Conservation (phyloP, 2,888 invertebrate genomes). For the Clistopyga incitator region DNA sequence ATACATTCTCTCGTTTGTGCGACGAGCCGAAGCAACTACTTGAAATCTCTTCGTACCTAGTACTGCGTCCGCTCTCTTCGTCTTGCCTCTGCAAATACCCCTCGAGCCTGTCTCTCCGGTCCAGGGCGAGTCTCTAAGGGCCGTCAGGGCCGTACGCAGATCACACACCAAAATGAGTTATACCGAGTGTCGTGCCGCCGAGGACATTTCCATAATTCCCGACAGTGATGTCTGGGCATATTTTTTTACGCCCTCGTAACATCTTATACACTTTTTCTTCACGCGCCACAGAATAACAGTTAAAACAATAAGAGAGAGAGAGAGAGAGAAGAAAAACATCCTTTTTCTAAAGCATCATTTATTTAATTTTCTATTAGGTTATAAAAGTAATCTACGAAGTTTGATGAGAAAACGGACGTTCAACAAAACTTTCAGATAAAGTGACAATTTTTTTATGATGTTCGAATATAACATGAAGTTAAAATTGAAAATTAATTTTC, state of each 20-base stretch:
- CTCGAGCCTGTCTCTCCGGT: constrained; percentile 30
- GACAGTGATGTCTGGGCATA: not conserved
- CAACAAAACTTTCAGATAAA: not conserved
- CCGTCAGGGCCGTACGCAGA: constrained; percentile 34
- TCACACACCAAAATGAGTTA: constrained; percentile 36
- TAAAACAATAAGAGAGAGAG: no score
- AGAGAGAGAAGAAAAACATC: no score
- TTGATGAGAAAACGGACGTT: not conserved
- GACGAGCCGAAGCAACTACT: constrained; percentile 59
- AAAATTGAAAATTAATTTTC: no score
- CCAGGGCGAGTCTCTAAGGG: constrained; percentile 34
- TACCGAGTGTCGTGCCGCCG: constrained; percentile 1
- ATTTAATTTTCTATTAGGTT: not conserved
- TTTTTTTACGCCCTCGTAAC: not conserved
- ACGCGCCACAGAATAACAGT: not conserved
- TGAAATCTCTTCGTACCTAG: constrained; percentile 61
- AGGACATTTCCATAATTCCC: constrained; percentile 21
- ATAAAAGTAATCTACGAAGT: not conserved
- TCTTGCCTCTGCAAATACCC: constrained; percentile 57
- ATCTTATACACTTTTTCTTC: not conserved
- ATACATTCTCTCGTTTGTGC: constrained; percentile 42
- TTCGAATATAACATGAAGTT: no score
- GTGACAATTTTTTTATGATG: no score
- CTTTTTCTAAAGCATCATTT: not conserved
- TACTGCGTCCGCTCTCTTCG: constrained; percentile 43